Conservation (phyloP, 2,888 invertebrate species). For the Erpobdella octoculata region DNA sequence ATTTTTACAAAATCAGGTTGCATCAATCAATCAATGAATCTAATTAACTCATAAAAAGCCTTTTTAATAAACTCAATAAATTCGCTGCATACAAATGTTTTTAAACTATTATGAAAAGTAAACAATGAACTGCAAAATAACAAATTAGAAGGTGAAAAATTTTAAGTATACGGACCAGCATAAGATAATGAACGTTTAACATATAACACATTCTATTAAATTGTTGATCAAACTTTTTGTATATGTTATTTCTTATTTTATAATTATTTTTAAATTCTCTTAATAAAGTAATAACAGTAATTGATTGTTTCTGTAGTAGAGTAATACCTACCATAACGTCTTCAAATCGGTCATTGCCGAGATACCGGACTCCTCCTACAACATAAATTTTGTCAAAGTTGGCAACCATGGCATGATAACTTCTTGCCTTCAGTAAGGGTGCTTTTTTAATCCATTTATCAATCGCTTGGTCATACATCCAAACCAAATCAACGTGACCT, state of each 20-base stretch:
- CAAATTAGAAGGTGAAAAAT: too few relatives aligned
- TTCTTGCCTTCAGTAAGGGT: slow-evolving; percentile 41
- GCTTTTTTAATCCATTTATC: slow-evolving; percentile 41
- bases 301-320: too few relatives aligned
- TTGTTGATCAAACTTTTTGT: background rate
- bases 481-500: slow-evolving; percentile 39
- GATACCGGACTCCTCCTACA: slow-evolving; percentile 41
- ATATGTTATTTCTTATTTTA: too few relatives aligned
- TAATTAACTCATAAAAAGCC: too few relatives aligned
- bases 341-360: slow-evolving; percentile 28
- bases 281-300: too few relatives aligned
- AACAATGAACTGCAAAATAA: too few relatives aligned
- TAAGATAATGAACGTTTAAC: too few relatives aligned
- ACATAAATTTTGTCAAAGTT: slow-evolving; percentile 40
- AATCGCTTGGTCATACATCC: slow-evolving; percentile 40
- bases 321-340: slow-evolving; percentile 34
- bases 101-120: too few relatives aligned
- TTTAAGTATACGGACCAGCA: too few relatives aligned
- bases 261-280: too few relatives aligned
- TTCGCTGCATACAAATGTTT: too few relatives aligned
- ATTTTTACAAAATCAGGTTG: background rate
- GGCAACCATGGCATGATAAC: slow-evolving; percentile 45
- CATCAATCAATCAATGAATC: background rate
- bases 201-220: background rate
- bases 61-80: too few relatives aligned